phyloP scores from a whole-genome alignment of 1,140 invertebrate genomes.

The Lepidotrigona ventralis region DNA sequence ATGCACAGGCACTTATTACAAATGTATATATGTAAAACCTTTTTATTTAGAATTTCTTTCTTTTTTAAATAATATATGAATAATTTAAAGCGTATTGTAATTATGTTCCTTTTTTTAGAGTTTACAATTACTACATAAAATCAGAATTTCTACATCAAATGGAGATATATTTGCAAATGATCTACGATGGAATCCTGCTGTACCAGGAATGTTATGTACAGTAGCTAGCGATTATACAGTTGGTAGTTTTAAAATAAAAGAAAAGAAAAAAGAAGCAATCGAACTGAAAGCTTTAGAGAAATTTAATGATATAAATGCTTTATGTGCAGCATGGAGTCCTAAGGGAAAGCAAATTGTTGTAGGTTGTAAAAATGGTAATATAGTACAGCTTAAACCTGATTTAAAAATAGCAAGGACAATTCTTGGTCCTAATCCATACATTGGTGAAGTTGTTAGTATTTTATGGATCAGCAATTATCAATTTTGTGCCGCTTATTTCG shows the following conservation, averaged over 20 bases:
- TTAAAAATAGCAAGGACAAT: slow-evolving; percentile 83
- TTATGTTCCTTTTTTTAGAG: slow-evolving; percentile 57
- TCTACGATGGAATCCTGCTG: slow-evolving; percentile 75
- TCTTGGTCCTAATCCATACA: slow-evolving; percentile 71
- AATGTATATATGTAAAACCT: slow-evolving; percentile 55
- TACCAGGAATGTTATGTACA: slow-evolving; percentile 74
- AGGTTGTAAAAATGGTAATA: slow-evolving; percentile 82
- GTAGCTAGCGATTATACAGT: slow-evolving; percentile 73
- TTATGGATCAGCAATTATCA: slow-evolving; percentile 84
- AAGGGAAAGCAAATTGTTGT: slow-evolving; percentile 89
- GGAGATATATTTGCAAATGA: slow-evolving; percentile 64
- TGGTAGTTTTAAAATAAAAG: slow-evolving; percentile 73
- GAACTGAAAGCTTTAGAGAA: slow-evolving; percentile 65
- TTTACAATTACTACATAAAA: slow-evolving; percentile 68
- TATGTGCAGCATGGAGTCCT: slow-evolving; percentile 86
- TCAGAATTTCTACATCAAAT: slow-evolving; percentile 64
- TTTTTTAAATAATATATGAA: neutral
- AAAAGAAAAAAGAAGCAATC: slow-evolving; percentile 64
- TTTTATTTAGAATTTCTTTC: neutral
- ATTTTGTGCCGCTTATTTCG: slow-evolving; percentile 82
- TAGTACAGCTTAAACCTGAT: slow-evolving; percentile 85
- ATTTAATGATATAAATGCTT: slow-evolving; percentile 65
- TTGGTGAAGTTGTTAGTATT: slow-evolving; percentile 80
- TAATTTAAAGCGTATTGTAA: slow-evolving; percentile 24
- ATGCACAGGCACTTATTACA: slow-evolving; percentile 66